These are phyloP conservation scores for Sphinx pinastri DNA, from an alignment of 2,888 invertebrate species.

Conservation along the genomic window DNA sequence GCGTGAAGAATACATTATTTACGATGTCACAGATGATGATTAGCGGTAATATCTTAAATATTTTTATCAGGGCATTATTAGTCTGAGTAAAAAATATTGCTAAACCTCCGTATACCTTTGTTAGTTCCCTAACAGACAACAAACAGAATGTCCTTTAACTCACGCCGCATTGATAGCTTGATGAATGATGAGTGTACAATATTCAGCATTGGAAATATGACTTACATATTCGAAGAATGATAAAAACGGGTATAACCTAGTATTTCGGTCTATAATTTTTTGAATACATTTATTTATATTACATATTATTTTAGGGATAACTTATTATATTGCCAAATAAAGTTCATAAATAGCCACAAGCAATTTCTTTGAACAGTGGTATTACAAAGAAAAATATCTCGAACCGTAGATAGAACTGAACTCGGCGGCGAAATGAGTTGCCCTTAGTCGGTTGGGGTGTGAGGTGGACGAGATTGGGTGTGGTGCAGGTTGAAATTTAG, in stretches of 20 bases:
- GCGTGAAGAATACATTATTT: too few relatives aligned
- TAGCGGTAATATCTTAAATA: too few relatives aligned
- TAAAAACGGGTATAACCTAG: not conserved
- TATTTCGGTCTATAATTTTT: not conserved
- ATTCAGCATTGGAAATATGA: too few relatives aligned
- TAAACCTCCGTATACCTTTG: too few relatives aligned
- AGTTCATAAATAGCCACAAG: conserved; percentile 50
- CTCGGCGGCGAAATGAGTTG: conserved; percentile 80
- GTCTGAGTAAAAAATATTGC: too few relatives aligned
- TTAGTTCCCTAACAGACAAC: too few relatives aligned
- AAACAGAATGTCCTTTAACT: too few relatives aligned
- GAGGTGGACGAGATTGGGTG: conserved; percentile 70
- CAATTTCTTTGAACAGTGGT: conserved; percentile 73
- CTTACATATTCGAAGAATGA: too few relatives aligned
- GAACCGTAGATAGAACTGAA: conserved; percentile 73
- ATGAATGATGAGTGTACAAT: too few relatives aligned
- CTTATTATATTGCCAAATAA: conserved; percentile 29
- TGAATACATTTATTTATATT: not conserved
- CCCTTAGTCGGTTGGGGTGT: conserved; percentile 80
- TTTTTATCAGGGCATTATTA: too few relatives aligned
- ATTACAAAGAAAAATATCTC: conserved; percentile 81
- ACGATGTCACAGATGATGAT: too few relatives aligned
- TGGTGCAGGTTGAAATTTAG: conserved; percentile 43
- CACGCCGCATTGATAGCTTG: too few relatives aligned
- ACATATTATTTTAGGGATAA: not conserved